These are phyloP conservation scores for Pinctada fucata DNA, from an alignment of 2,888 invertebrate species.

Conservation along the genomic window DNA sequence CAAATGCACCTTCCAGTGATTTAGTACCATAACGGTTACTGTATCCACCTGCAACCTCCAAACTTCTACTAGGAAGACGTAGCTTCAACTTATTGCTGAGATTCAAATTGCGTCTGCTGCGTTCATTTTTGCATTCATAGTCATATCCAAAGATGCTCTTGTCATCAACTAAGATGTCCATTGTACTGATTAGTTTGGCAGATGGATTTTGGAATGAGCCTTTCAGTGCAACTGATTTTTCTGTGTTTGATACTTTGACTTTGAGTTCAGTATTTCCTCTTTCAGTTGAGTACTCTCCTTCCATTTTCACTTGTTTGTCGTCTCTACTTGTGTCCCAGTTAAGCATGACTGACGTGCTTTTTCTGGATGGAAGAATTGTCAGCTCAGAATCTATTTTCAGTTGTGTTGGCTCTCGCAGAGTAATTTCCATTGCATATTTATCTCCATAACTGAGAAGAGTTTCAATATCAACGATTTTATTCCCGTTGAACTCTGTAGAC, in stretches of 20 bases:
- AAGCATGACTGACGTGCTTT: constrained; percentile 13
- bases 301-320: constrained; percentile 31
- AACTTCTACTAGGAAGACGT: constrained; percentile 26
- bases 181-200: neutral
- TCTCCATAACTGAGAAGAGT: constrained; percentile 10
- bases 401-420: constrained; percentile 30
- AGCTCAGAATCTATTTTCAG: constrained; percentile 25
- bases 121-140: constrained; percentile 6
- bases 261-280: constrained; percentile 13
- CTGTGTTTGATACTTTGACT: constrained; percentile 20
- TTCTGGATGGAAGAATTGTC: neutral
- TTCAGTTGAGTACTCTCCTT: constrained; percentile 12
- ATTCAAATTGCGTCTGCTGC: constrained; percentile 12
- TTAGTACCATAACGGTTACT: constrained; percentile 20
- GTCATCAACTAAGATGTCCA: constrained; percentile 22
- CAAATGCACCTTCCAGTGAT: constrained; percentile 42
- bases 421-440: constrained; percentile 12
- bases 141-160: constrained; percentile 25
- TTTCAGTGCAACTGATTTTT: constrained; percentile 18
- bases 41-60: constrained; percentile 14
- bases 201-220: constrained; percentile 24
- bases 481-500: constrained; percentile 23
- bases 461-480: constrained; percentile 35
- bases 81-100: constrained; percentile 14
- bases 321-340: constrained; percentile 34